These are phyloP conservation scores for Megathymus violae DNA, from an alignment of 1,140 invertebrate genomes.

Conservation along the genomic window DNA sequence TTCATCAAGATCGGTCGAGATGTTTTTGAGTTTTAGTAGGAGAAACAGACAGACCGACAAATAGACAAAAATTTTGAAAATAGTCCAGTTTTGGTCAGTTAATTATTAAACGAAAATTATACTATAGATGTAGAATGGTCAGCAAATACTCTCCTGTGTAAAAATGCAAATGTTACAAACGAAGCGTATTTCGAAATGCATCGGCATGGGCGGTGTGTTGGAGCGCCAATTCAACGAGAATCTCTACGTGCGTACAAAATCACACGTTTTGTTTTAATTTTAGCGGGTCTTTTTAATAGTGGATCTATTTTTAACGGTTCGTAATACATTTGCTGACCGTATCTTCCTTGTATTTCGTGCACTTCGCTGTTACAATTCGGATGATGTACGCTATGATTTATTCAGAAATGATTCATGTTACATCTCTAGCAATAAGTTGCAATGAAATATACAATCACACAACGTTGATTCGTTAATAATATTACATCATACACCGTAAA, in stretches of 20 bases:
- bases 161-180: background rate
- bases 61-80: no score
- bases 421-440: background rate
- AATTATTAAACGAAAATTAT: no score
- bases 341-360: background rate
- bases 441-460: no score
- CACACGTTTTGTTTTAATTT: slow-evolving; percentile 4
- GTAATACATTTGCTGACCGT: background rate
- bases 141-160: no score
- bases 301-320: slow-evolving; percentile 4
- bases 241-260: slow-evolving; percentile 1
- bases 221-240: background rate
- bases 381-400: background rate
- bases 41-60: no score
- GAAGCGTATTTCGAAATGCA: slow-evolving; percentile 1
- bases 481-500: no score
- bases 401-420: background rate
- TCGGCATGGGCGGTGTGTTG: background rate
- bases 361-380: background rate
- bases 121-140: no score
- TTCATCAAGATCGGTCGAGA: no score
- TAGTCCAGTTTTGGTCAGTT: no score
- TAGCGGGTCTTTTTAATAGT: background rate
- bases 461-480: no score
- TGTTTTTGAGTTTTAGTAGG: no score